Conservation (phyloP, 2,797 vertebrate species). For the Glyptemys insculpta region DNA sequence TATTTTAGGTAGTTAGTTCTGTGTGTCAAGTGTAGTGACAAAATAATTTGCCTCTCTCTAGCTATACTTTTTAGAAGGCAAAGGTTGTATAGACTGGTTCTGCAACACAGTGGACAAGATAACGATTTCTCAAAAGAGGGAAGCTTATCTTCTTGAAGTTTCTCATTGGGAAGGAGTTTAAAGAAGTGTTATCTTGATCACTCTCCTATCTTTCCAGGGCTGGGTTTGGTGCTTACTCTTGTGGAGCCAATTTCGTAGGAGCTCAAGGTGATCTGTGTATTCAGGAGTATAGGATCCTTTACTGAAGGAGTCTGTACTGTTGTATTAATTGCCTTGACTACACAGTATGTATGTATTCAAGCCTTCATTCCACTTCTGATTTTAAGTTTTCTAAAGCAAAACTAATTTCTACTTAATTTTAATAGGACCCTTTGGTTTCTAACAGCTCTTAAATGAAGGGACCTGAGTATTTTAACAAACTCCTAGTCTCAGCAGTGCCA, state of each 20-base stretch:
- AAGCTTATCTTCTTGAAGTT: neutral
- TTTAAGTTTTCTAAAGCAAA: neutral
- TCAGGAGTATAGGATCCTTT: conserved; percentile 83
- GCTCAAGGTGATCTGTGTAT: conserved; percentile 76
- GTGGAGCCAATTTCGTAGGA: conserved; percentile 80
- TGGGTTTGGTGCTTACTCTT: conserved; percentile 82
- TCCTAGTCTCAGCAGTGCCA: neutral
- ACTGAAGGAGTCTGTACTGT: conserved; percentile 81
- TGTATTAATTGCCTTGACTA: conserved; percentile 82
- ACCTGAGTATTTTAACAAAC: neutral
- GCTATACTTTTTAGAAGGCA: neutral
- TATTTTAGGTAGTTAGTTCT: neutral
- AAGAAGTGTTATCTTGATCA: neutral
- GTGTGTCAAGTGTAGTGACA: neutral
- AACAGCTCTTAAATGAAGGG: neutral
- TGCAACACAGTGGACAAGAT: neutral
- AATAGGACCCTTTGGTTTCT: neutral
- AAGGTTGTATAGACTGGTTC: neutral
- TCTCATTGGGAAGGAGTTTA: neutral
- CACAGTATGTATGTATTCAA: conserved; percentile 85
- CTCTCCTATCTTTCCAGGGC: conserved; percentile 72
- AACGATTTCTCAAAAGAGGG: neutral
- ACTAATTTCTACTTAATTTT: neutral
- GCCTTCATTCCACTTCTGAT: neutral
- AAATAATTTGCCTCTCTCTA: neutral